Percentiles rank a stretch among this genome's conserved stretches.
Evolutionary conservation across 2,113 vertebrate species (phyloP).

Genomic region (Clarias gariepinus): DNA sequence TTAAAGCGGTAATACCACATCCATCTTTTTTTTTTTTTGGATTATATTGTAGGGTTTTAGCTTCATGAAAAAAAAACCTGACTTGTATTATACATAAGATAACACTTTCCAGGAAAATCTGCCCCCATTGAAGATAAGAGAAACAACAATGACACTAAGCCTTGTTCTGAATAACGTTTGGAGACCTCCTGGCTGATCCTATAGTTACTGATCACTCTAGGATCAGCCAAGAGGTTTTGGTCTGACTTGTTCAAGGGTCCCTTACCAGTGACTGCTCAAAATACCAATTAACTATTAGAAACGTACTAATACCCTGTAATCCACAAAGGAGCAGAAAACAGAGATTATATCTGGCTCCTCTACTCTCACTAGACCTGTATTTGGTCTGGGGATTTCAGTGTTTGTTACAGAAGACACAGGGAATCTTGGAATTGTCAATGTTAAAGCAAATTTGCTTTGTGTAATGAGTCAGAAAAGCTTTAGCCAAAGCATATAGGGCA

Average conservation of each 20-base stretch:
- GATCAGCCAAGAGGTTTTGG: neutral
- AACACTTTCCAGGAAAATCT: neutral
- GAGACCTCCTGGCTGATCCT: neutral
- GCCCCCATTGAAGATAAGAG: neutral
- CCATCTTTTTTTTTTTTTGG: neutral
- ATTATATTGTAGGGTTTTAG: neutral
- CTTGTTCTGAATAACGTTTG: neutral
- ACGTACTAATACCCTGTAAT: slow-evolving; percentile 20
- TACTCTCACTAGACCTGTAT: neutral
- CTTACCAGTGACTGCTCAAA: slow-evolving; percentile 5
- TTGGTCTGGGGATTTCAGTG: neutral
- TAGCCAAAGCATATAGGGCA: neutral
- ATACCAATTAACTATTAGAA: slow-evolving; percentile 20
- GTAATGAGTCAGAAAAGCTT: neutral
- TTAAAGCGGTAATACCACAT: neutral
- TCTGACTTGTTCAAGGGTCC: neutral
- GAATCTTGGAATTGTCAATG: neutral
- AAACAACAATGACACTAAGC: neutral
- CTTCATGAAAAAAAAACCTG: neutral
- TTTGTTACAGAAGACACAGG: neutral
- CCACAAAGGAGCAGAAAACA: neutral
- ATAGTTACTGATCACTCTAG: neutral
- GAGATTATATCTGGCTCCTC: slow-evolving; percentile 7
- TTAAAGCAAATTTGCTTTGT: neutral
- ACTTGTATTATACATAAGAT: neutral